Evolutionary conservation across 2,113 vertebrate species (phyloP).

Genomic region (Peromyscus leucopus): DNA sequence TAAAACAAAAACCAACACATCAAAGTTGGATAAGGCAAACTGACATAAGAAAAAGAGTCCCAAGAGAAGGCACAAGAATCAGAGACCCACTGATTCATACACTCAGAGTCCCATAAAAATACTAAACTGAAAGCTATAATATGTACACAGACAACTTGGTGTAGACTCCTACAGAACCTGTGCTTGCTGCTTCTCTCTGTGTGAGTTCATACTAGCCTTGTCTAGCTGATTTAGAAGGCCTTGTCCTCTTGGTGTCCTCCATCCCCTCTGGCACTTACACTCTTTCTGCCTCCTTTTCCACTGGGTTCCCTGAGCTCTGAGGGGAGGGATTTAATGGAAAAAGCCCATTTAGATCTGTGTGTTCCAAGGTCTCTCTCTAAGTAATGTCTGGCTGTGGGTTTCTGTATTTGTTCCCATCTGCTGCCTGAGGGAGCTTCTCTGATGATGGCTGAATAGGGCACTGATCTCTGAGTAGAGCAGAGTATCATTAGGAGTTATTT

Average conservation of each 20-base stretch:
- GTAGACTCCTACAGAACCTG: not conserved
- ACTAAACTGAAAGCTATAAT: not conserved
- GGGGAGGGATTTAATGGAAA: not conserved
- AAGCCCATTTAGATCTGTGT: not conserved
- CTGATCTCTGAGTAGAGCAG: not conserved
- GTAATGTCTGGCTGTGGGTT: not conserved
- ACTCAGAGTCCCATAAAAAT: not conserved
- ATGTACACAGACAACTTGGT: not conserved
- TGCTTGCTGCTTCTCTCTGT: not conserved
- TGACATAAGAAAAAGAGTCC: too few relatives aligned
- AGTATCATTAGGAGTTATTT: not conserved
- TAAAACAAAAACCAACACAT: not conserved
- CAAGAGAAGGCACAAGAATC: conserved; percentile 42
- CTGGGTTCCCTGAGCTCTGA: not conserved
- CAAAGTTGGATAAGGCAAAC: not conserved
- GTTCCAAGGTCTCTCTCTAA: not conserved
- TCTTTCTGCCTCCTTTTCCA: not conserved
- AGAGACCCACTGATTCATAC: too few relatives aligned
- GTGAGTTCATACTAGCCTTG: not conserved
- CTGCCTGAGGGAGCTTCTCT: not conserved
- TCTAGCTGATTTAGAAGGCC: not conserved
- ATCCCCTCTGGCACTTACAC: not conserved
- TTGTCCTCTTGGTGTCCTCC: not conserved
- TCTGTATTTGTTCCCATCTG: not conserved
- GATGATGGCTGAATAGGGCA: not conserved